Evolutionary conservation across 2,113 vertebrate genomes (phyloP).

Genomic region (Nanorana parkeri): DNA sequence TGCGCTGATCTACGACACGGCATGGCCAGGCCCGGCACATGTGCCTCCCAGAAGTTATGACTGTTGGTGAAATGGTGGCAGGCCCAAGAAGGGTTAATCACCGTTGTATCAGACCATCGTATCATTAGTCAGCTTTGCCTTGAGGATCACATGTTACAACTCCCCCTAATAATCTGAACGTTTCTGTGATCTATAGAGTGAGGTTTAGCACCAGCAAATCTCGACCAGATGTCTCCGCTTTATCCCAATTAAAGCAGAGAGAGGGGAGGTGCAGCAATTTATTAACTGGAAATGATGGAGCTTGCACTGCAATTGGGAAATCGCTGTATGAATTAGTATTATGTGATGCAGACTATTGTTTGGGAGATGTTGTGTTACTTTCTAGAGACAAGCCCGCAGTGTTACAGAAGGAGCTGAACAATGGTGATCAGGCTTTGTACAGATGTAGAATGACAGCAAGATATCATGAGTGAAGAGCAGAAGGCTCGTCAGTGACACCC

Average conservation of each 20-base stretch:
- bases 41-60: not conserved
- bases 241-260: conserved; percentile 52
- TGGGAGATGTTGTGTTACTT: conserved; percentile 3
- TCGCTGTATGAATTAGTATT: conserved; percentile 43
- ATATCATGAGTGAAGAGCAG: not conserved
- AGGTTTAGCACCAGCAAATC: conserved; percentile 51
- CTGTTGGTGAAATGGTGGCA: not conserved
- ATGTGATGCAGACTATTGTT: conserved; percentile 34
- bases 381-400: not conserved
- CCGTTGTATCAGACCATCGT: conserved; percentile 31
- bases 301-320: conserved; percentile 16
- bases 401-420: not conserved
- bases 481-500: not conserved
- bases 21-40: not conserved
- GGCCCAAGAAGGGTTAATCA: conserved; percentile 23
- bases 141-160: conserved; percentile 41
- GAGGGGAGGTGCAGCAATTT: conserved; percentile 50
- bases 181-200: conserved; percentile 56
- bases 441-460: too few species aligned
- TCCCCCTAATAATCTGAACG: conserved; percentile 49
- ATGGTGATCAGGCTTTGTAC: not conserved
- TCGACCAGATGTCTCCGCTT: conserved; percentile 50
- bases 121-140: conserved; percentile 51
- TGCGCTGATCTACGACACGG: not conserved
- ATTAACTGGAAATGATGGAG: conserved; percentile 54